phyloP scores from a whole-genome alignment of 2,888 invertebrate species.

The Corythucha ciliata region DNA sequence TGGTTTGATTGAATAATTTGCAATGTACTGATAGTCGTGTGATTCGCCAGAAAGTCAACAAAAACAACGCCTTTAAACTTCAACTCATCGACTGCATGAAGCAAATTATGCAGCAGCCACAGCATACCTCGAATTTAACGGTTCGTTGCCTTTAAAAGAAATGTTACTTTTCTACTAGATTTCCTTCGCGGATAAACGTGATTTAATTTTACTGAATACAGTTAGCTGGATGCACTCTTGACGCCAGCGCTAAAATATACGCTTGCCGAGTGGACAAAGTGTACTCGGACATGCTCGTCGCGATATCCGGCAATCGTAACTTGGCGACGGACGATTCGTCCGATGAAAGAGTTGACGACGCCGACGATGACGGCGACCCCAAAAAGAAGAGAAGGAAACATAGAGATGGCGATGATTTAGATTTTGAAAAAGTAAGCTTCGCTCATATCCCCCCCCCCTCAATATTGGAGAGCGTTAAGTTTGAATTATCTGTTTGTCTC shows the following conservation, averaged over 20 bases:
- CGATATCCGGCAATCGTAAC: conserved; percentile 23
- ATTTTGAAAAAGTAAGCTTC: conserved; percentile 20
- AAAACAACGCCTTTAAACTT: conserved; percentile 80
- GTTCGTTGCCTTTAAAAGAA: conserved; percentile 36
- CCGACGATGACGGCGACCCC: conserved; percentile 7
- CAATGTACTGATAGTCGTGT: not conserved
- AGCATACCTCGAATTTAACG: conserved; percentile 53
- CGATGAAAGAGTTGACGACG: conserved; percentile 1
- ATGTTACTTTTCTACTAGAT: not conserved
- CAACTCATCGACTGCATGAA: conserved; percentile 79
- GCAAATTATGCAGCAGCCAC: conserved; percentile 59
- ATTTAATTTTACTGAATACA: conserved; percentile 11
- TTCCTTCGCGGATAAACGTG: too few relatives aligned
- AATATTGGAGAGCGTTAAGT: too few relatives aligned
- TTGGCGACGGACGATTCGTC: conserved; percentile 11
- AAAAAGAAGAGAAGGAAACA: conserved; percentile 12
- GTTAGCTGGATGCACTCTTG: conserved; percentile 60
- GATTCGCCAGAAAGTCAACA: conserved; percentile 62
- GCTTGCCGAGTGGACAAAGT: conserved; percentile 65
- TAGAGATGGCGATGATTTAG: conserved; percentile 9
- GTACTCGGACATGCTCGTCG: conserved; percentile 26
- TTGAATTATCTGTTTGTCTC: too few relatives aligned
- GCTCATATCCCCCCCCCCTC: too few relatives aligned
- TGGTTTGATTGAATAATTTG: conserved; percentile 1
- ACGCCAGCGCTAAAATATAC: conserved; percentile 82